These are phyloP conservation scores for Erebia epiphron DNA, from an alignment of 2,888 invertebrate species.

Conservation along the genomic window DNA sequence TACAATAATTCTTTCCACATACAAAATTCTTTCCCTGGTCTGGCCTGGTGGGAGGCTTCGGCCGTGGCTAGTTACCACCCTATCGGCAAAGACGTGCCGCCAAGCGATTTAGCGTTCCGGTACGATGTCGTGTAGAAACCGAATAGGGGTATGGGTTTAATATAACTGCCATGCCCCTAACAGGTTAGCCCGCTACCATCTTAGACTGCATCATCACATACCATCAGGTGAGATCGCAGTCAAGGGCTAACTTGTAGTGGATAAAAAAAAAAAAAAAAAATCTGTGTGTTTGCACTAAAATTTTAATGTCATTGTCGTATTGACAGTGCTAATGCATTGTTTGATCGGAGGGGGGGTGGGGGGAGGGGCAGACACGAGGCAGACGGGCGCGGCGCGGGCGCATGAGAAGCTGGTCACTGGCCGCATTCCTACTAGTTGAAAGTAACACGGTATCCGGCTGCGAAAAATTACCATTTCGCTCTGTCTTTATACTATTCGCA, in stretches of 20 bases:
- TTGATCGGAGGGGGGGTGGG: conserved; percentile 22
- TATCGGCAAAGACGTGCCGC: too few relatives aligned
- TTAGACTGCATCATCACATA: too few relatives aligned
- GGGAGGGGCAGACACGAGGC: conserved; percentile 44
- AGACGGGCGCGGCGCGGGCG: conserved; percentile 61
- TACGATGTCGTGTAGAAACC: too few relatives aligned
- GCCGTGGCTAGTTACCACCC: too few relatives aligned
- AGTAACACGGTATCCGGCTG: conserved; percentile 79
- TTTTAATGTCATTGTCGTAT: conserved; percentile 33
- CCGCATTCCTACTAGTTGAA: conserved; percentile 80
- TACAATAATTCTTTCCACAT: not conserved
- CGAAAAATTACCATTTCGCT: conserved; percentile 71
- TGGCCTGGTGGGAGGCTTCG: too few relatives aligned
- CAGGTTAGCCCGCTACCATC: too few relatives aligned
- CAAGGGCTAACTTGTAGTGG: too few relatives aligned
- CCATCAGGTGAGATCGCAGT: too few relatives aligned
- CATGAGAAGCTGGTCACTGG: conserved; percentile 72
- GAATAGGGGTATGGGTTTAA: too few relatives aligned
- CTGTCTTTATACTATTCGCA: conserved; percentile 27
- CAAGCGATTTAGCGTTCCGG: too few relatives aligned
- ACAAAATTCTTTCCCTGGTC: not conserved
- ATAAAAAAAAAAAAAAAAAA: too few relatives aligned
- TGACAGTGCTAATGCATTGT: conserved; percentile 38
- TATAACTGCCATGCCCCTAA: too few relatives aligned
- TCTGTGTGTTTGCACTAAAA: conserved; percentile 20